Evolutionary conservation across 2,888 invertebrate species (phyloP), one percentile per base, ranked within the genome.

Genomic region (Amphimallon solstitiale): DNA sequence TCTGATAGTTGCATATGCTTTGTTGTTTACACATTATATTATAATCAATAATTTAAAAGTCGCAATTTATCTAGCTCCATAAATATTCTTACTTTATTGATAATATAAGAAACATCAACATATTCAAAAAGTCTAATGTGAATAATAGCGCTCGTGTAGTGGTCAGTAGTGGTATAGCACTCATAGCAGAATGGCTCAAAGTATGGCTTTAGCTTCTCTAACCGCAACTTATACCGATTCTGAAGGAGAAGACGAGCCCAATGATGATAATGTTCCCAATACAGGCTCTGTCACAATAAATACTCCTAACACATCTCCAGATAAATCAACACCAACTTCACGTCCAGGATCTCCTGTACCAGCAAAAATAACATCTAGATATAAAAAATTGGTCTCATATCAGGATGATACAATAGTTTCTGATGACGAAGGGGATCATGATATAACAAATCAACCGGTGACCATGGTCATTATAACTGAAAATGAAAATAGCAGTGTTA

Each of bases 161-260:
- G n/a, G n/a, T n/a, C n/a, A n/a, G n/a, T n/a, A n/a, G n/a, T n/a
- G n/a, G n/a, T n/a, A n/a, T n/a, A n/a, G n/a, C n/a, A n/a, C n/a
- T n/a, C n/a, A 14, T 14, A 12, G 19, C 45, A 34, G 14, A 56
- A 66, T 66, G 66, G 34, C 64, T 14, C 46, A 60, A 63, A 79
- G 78, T 68, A 78, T 80, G 61, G 94, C 94, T 38, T 85, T 95
- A 79, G 93, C 93, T 65, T 92, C 93, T 56, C 85, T 95, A 72
- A 95, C 94, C 56, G 95, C 93, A 23, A 93, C 92, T 45, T 95
- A 95, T 81, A 95, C 95, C 0, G 95, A 95, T 81, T 95, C 95
- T 0, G 95, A 95, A 83, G 93, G 92, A 59, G 95, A 95, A 81
- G 94, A 93, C 74, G 92, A 90, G 68, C 86, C 86, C 80, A 87